These are phyloP conservation scores for Setipinna tenuifilis DNA, from an alignment of 2,797 vertebrate species.

Conservation along the genomic window DNA sequence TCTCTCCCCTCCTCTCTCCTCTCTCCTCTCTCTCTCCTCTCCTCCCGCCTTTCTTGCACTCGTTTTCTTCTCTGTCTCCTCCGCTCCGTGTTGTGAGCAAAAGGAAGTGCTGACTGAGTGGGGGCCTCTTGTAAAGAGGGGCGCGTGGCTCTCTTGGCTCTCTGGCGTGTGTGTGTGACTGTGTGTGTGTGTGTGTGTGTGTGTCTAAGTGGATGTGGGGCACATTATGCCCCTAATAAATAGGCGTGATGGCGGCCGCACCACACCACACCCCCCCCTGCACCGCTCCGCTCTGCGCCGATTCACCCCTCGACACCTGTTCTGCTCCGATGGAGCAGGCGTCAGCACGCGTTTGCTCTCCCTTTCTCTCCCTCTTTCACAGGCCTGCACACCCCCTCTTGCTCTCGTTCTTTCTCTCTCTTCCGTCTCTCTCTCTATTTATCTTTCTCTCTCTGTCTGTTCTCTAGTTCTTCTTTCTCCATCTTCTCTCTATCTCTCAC, in stretches of 20 bases:
- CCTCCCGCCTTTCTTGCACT: too few relatives aligned
- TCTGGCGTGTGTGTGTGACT: slow-evolving; percentile 39
- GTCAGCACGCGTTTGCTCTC: too few relatives aligned
- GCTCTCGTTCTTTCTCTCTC: too few relatives aligned
- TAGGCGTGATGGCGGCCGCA: slow-evolving; percentile 56
- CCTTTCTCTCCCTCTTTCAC: slow-evolving; percentile 22
- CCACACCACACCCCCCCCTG: too few relatives aligned
- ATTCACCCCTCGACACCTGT: slow-evolving; percentile 55
- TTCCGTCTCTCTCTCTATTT: too few relatives aligned
- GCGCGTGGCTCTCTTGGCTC: slow-evolving; percentile 65
- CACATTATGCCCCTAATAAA: slow-evolving; percentile 64
- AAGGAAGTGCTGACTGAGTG: slow-evolving; percentile 54
- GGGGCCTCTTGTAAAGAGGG: slow-evolving; percentile 49
- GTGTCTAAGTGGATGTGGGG: slow-evolving; percentile 53
- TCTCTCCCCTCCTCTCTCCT: background rate
- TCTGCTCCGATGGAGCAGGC: slow-evolving; percentile 18
- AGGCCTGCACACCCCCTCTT: too few relatives aligned
- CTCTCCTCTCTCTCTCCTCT: slow-evolving; percentile 43
- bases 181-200: too few relatives aligned
- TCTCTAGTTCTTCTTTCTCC: too few relatives aligned
- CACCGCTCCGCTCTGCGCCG: slow-evolving; percentile 44
- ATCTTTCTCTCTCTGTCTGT: too few relatives aligned
- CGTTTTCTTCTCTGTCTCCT: too few relatives aligned
- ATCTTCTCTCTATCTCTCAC: too few relatives aligned
- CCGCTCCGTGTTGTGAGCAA: background rate